Evolutionary conservation across 2,888 invertebrate genomes (phyloP), one percentile per base, ranked within the genome.

Genomic region (Lypha dubia): DNA sequence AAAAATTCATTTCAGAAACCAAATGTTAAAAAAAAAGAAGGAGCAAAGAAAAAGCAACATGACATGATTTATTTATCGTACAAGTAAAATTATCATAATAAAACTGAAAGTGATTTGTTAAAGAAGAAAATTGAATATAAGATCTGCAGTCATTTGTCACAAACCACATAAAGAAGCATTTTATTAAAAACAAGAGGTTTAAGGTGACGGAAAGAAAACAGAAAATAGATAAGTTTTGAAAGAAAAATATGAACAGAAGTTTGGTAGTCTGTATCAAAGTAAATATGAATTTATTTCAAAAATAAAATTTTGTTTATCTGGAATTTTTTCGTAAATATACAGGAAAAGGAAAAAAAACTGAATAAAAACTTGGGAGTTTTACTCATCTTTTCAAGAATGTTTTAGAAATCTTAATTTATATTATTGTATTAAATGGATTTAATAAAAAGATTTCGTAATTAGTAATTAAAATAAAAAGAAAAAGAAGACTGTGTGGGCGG

Each of bases 21-120:
- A 38, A 62, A 74, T 7, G 13, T 20, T 24, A 3, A 22, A 49
- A 13, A 32, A 32, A 9, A 20, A 49, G 9, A 32, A 17, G 0
- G 17, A 17, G 3, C n/a, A 46, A 46, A 46, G 6, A 38, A 6
- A 3, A 11, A 15, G 56, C 38, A 68, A 71, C 63, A 71, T 65
- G 63, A 49, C 53, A 71, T 71, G 63, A 79, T 79, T 71, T 79
- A 79, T 71, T 71, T 63, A 79, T 79, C n/a, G 17, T 58, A 49
- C 22, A 53, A 60, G 60, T 24, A 68, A 77, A 67, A 51, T 60
- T 38, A 49, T 67, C 46, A 49, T 67, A 75, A 32, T 24, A 49
- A 58, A 63, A 73, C 8, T 58, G 38, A 65, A 80, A 80, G 65
- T 67, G 79, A 73, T 73, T 79, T 73, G 71, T 49, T 65, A 22